phyloP scores from a whole-genome alignment of 2,113 vertebrate genomes.

The Gallinago paraguaiae region DNA sequence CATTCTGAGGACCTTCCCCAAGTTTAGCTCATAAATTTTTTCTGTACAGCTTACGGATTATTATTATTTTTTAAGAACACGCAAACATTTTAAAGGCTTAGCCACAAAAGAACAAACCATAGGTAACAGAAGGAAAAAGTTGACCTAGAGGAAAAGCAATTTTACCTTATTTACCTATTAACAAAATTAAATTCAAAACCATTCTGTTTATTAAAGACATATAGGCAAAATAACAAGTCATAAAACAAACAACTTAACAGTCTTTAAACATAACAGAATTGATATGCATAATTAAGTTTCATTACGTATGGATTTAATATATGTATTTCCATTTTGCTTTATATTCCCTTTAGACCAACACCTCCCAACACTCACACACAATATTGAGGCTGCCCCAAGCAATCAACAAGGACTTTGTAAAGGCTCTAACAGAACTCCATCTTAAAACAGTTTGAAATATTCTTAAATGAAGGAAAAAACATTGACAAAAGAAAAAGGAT shows the following conservation, averaged over 20 bases:
- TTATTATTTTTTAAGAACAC: neutral
- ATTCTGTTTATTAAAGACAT: slow-evolving; percentile 68
- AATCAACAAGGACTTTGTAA: slow-evolving; percentile 32
- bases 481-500: neutral
- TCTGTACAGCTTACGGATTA: neutral
- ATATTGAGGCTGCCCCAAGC: slow-evolving; percentile 4
- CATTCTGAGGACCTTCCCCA: neutral
- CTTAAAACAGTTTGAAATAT: neutral
- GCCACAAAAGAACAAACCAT: slow-evolving; percentile 7
- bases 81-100: slow-evolving; percentile 3
- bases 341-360: slow-evolving; percentile 64
- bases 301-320: slow-evolving; percentile 58
- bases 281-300: slow-evolving; percentile 59
- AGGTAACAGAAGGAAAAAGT: slow-evolving; percentile 14
- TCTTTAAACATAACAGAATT: slow-evolving; percentile 49
- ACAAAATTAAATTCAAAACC: slow-evolving; percentile 45
- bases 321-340: slow-evolving; percentile 55
- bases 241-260: slow-evolving; percentile 46
- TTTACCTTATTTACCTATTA: slow-evolving; percentile 3
- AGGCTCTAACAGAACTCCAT: slow-evolving; percentile 6
- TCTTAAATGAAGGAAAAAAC: slow-evolving; percentile 21
- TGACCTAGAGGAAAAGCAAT: slow-evolving; percentile 14
- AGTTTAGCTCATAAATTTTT: slow-evolving; percentile 20
- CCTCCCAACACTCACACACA: slow-evolving; percentile 11
- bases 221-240: slow-evolving; percentile 32